These are phyloP conservation scores for Homalodisca vitripennis DNA, from an alignment of 1,140 invertebrate species.

Conservation along the genomic window DNA sequence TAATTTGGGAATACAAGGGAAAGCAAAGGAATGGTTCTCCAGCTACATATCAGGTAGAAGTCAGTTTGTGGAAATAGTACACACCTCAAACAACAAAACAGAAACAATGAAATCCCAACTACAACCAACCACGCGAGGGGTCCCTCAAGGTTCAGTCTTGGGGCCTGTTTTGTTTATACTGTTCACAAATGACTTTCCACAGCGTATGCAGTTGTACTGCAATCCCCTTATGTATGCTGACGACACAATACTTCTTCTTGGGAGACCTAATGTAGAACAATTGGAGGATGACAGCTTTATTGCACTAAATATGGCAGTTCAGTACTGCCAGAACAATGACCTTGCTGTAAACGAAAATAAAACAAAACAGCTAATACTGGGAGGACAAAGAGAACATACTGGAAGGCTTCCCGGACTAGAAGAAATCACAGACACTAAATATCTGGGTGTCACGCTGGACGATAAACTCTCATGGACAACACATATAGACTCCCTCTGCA, in stretches of 20 bases:
- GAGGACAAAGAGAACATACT: too few species aligned
- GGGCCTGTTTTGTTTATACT: neutral
- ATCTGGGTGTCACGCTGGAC: too few species aligned
- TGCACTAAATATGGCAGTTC: constrained; percentile 47
- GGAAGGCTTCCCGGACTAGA: too few species aligned
- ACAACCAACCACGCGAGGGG: neutral
- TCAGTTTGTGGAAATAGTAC: neutral
- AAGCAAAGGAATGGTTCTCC: neutral
- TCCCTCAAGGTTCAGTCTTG: neutral
- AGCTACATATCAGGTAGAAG: neutral
- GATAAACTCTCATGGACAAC: too few species aligned
- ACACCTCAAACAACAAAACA: neutral
- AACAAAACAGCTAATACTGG: neutral
- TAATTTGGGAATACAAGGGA: neutral
- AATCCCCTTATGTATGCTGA: neutral
- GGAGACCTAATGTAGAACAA: neutral
- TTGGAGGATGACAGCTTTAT: constrained; percentile 34
- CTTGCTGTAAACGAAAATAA: neutral
- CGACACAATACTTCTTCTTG: neutral
- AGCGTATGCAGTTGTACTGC: too few species aligned
- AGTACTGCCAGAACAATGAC: constrained; percentile 42
- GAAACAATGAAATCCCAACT: neutral
- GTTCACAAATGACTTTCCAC: neutral
- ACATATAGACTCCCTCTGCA: too few species aligned
- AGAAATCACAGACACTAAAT: too few species aligned